These are phyloP conservation scores for Andrena camellia DNA, from an alignment of 2,888 invertebrate genomes.

Conservation along the genomic window DNA sequence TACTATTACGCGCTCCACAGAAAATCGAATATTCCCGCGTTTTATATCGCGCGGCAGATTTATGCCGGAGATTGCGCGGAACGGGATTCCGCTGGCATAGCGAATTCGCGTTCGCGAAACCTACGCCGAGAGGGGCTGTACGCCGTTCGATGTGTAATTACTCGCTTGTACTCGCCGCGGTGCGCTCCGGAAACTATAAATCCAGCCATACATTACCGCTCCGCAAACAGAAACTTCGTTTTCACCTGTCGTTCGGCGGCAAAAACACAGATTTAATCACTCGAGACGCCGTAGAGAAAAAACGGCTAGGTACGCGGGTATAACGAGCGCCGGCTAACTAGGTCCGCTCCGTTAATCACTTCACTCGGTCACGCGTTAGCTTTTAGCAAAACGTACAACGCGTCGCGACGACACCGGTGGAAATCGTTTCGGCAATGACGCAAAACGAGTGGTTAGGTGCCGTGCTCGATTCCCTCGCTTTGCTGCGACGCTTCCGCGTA, in stretches of 20 bases:
- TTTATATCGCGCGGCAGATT: slow-evolving; percentile 18
- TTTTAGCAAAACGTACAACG: slow-evolving; percentile 40
- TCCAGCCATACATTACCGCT: slow-evolving; percentile 28
- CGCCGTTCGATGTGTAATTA: slow-evolving; percentile 49
- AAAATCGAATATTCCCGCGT: slow-evolving; percentile 7
- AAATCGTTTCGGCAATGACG: slow-evolving; percentile 19
- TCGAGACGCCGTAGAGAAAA: slow-evolving; percentile 37
- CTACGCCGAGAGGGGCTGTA: neutral
- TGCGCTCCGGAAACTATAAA: slow-evolving; percentile 56
- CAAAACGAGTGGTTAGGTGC: neutral
- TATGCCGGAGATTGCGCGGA: slow-evolving; percentile 11
- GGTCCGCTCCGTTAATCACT: slow-evolving; percentile 61
- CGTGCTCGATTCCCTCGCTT: slow-evolving; percentile 13
- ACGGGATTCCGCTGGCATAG: slow-evolving; percentile 30
- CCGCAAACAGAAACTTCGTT: slow-evolving; percentile 53
- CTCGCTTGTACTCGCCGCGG: slow-evolving; percentile 28
- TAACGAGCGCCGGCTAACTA: slow-evolving; percentile 47
- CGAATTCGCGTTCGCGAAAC: slow-evolving; percentile 6
- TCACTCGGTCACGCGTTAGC: slow-evolving; percentile 4
- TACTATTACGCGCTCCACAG: neutral
- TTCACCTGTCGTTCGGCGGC: slow-evolving; percentile 51
- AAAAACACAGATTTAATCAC: slow-evolving; percentile 63
- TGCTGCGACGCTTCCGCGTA: neutral
- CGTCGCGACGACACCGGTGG: neutral
- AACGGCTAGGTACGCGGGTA: slow-evolving; percentile 20